Evolutionary conservation across 2,888 invertebrate genomes (phyloP).

Genomic region (Magallana nippona): DNA sequence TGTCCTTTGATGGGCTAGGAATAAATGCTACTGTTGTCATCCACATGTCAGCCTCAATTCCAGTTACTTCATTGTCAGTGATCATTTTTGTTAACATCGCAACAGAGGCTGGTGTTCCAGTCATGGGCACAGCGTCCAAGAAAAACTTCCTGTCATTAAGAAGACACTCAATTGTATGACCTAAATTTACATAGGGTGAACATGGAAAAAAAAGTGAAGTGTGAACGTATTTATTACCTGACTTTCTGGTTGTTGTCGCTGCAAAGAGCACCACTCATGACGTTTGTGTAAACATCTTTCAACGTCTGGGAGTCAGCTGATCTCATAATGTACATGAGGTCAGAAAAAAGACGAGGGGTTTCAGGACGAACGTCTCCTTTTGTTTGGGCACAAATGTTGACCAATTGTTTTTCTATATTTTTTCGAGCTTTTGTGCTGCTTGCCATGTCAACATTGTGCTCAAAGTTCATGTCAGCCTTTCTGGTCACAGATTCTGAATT

Average conservation of each 20-base stretch:
- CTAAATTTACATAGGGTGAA: background rate
- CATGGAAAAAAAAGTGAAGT: background rate
- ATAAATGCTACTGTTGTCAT: constrained; percentile 92
- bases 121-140: constrained; percentile 91
- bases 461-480: constrained; percentile 78
- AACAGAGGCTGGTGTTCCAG: constrained; percentile 90
- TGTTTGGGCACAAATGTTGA: constrained; percentile 68
- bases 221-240: constrained; percentile 56
- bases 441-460: constrained; percentile 57
- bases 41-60: constrained; percentile 88
- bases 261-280: constrained; percentile 64
- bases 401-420: constrained; percentile 61
- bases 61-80: constrained; percentile 84
- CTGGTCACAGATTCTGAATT: constrained; percentile 79
- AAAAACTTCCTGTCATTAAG: constrained; percentile 84
- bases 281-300: constrained; percentile 62
- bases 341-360: constrained; percentile 80
- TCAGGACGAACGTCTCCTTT: constrained; percentile 78
- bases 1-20: constrained; percentile 80
- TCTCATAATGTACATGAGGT: constrained; percentile 79
- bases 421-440: constrained; percentile 45
- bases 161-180: constrained; percentile 12
- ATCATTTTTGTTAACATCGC: constrained; percentile 91
- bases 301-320: constrained; percentile 77
- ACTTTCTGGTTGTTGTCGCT: constrained; percentile 62